Evolutionary conservation across 2,888 invertebrate species (phyloP).

Genomic region (Entomobrya proxima): DNA sequence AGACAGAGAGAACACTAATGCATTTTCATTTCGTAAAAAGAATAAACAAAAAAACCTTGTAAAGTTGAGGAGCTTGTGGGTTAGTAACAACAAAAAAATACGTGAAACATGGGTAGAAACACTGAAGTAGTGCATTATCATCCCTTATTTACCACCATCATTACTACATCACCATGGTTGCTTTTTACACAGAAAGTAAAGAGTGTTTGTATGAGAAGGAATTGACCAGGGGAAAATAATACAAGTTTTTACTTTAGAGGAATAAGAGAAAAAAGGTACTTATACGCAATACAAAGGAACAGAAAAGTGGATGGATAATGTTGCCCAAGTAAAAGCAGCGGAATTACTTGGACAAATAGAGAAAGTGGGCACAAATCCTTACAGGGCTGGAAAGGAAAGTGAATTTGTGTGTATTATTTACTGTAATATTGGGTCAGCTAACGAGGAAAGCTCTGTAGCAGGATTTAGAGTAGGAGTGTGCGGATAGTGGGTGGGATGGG

Average conservation of each 20-base stretch:
- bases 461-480: background rate
- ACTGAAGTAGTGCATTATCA: background rate
- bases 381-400: background rate
- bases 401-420: constrained; percentile 31
- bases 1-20: constrained; percentile 1
- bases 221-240: background rate
- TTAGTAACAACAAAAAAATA: background rate
- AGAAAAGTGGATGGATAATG: background rate
- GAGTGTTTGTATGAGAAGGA: too few relatives aligned
- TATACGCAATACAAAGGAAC: background rate
- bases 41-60: background rate
- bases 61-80: background rate
- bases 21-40: background rate
- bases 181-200: background rate
- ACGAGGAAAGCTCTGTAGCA: background rate
- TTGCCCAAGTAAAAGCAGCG: background rate
- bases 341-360: background rate
- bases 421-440: background rate
- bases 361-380: background rate
- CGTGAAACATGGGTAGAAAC: background rate
- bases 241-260: background rate
- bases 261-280: background rate
- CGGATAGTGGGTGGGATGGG: background rate
- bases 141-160: constrained; percentile 7
- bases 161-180: background rate